These are phyloP conservation scores for Stylophora pistillata DNA, from an alignment of 64 coral and sea anemone species.

Conservation along the genomic window DNA sequence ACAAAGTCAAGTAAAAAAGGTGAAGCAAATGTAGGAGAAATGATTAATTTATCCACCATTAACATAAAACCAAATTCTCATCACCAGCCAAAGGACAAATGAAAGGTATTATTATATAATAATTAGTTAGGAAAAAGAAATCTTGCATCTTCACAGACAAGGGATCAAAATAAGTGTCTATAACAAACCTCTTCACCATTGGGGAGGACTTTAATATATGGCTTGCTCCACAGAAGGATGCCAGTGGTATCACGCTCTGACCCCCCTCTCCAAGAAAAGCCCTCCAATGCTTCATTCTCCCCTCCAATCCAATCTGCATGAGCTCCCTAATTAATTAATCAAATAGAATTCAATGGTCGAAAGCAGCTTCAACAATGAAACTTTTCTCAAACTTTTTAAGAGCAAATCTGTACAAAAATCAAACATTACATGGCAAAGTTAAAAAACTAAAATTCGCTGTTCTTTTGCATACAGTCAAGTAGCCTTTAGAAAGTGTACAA, in stretches of 20 bases:
- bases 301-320: constrained; percentile 77
- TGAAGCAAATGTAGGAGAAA: too few relatives aligned
- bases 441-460: too few relatives aligned
- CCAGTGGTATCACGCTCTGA: constrained; percentile 98
- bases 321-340: constrained; percentile 1
- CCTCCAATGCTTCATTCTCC: constrained; percentile 86
- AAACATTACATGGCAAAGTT: too few relatives aligned
- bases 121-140: background rate
- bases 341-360: background rate
- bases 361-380: too few relatives aligned
- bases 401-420: too few relatives aligned
- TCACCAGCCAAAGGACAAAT: too few relatives aligned
- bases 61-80: too few relatives aligned
- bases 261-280: constrained; percentile 98
- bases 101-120: background rate
- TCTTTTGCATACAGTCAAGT: too few relatives aligned
- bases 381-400: too few relatives aligned
- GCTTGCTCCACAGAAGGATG: constrained; percentile 96
- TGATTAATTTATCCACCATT: too few relatives aligned
- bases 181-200: constrained; percentile 91
- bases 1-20: too few relatives aligned
- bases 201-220: constrained; percentile 76
- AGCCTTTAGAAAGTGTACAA: too few relatives aligned
- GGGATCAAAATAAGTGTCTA: background rate
- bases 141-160: background rate